These are phyloP conservation scores for Theocolax elegans DNA, from an alignment of 1,140 invertebrate genomes.

Conservation along the genomic window DNA sequence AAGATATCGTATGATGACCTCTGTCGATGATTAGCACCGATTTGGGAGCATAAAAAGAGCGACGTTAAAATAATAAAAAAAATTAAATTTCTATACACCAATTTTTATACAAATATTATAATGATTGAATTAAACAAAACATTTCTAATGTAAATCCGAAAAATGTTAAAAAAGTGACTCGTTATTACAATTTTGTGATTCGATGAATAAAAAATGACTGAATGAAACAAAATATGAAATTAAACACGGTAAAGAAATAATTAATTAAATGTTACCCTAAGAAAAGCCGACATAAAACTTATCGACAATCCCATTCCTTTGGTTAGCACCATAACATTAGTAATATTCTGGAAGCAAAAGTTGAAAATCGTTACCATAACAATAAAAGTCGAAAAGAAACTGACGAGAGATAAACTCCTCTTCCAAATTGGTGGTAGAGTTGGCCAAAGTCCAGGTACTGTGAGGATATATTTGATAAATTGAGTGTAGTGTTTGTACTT, in stretches of 20 bases:
- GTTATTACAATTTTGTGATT: no score
- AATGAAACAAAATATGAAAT: no score
- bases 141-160: no score
- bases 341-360: conserved; percentile 25
- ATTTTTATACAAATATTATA: no score
- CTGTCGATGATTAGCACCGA: no score
- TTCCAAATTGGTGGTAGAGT: background rate
- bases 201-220: no score
- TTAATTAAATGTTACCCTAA: conserved; percentile 35
- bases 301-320: conserved; percentile 20
- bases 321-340: conserved; percentile 32
- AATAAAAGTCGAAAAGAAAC: background rate
- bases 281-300: conserved; percentile 17
- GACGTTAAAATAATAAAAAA: no score
- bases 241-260: conserved; percentile 20
- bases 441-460: conserved; percentile 22
- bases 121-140: no score
- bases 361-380: background rate
- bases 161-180: no score
- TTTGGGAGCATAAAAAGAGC: no score
- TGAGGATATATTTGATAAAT: conserved; percentile 5
- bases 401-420: background rate
- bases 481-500: background rate
- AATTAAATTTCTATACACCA: no score
- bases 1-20: no score